A percentile compares a stretch with the other conserved stretches of the same genome.
Evolutionary conservation across 1,140 invertebrate genomes (phyloP).

Genomic region (Bicyclus anynana): DNA sequence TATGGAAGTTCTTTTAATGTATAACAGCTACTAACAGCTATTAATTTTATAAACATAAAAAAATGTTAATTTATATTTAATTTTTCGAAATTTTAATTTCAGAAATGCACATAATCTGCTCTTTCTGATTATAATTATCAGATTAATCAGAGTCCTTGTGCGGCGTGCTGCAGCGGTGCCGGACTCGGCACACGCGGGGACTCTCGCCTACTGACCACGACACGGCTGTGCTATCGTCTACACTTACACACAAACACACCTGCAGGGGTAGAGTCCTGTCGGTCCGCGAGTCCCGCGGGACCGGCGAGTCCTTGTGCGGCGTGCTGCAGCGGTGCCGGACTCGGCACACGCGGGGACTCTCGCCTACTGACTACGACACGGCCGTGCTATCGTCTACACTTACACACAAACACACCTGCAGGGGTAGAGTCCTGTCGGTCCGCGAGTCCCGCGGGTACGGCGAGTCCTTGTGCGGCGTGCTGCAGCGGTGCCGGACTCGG

Average conservation of each 20-base stretch:
- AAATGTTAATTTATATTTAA: too few species aligned
- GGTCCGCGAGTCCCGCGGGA: not conserved
- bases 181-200: not conserved
- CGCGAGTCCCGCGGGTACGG: not conserved
- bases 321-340: constrained; percentile 1
- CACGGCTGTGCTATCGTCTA: not conserved
- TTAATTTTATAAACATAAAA: too few species aligned
- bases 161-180: constrained; percentile 5
- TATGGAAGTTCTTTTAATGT: too few species aligned
- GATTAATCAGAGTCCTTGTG: constrained; percentile 1
- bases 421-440: not conserved
- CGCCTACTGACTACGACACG: not conserved
- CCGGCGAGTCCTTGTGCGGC: constrained; percentile 1
- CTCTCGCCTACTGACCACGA: not conserved
- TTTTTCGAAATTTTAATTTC: too few species aligned
- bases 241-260: not conserved
- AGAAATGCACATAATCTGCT: too few species aligned
- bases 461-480: constrained; percentile 9
- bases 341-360: not conserved
- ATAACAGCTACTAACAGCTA: too few species aligned
- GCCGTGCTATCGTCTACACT: constrained; percentile 7
- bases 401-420: constrained; percentile 1
- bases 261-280: constrained; percentile 3
- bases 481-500: not conserved
- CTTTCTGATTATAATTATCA: too few species aligned